Percentiles rank a stretch among this genome's conserved stretches.
Conservation (phyloP, 2,797 vertebrate species). For the Phrynocephalus forsythii region DNA sequence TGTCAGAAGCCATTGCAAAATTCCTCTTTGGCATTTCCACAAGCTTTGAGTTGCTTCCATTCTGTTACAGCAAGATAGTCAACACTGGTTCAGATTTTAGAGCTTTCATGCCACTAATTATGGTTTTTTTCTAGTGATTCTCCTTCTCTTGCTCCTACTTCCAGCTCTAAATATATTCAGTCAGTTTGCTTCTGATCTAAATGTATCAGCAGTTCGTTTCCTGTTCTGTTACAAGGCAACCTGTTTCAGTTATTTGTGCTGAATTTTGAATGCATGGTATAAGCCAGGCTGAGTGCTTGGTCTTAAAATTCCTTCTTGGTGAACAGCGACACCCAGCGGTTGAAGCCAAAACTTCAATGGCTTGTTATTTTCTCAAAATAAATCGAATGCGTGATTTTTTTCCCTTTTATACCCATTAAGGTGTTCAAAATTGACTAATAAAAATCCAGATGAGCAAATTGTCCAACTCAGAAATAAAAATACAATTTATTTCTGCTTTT, state of each 20-base stretch:
- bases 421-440: neutral
- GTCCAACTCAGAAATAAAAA: neutral
- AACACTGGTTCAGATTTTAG: neutral
- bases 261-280: neutral
- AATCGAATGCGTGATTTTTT: neutral
- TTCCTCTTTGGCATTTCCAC: neutral
- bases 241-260: neutral
- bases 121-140: neutral
- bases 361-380: neutral
- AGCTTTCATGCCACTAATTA: neutral
- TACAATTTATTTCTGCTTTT: neutral
- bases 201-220: neutral
- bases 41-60: constrained; percentile 9
- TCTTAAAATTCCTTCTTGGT: neutral
- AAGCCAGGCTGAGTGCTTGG: neutral
- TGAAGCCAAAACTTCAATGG: constrained; percentile 35
- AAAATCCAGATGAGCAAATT: neutral
- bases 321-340: constrained; percentile 34
- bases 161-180: neutral
- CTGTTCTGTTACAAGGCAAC: neutral
- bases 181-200: neutral
- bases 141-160: neutral
- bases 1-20: neutral
- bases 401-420: neutral
- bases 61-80: neutral